Evolutionary conservation across 1,140 invertebrate genomes (phyloP).

Genomic region (Coenobita brevimanus): DNA sequence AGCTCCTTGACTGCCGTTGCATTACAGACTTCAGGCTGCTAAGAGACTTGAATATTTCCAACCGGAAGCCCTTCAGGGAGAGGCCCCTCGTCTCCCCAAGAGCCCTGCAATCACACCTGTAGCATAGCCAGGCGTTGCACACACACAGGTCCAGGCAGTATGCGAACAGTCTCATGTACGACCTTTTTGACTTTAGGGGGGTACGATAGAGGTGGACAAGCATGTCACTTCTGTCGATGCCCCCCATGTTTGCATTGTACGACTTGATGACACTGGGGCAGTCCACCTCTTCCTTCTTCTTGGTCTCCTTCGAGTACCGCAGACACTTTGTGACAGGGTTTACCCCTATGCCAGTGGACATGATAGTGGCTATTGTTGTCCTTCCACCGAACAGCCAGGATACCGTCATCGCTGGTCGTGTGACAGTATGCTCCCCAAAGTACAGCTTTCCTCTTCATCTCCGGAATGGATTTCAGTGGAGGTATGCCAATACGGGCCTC

Average conservation of each 20-base stretch:
- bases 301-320: conserved; percentile 8
- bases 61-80: background rate
- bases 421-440: background rate
- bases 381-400: conserved; percentile 17
- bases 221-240: conserved; percentile 44
- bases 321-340: background rate
- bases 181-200: conserved; percentile 32
- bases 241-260: conserved; percentile 31
- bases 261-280: conserved; percentile 37
- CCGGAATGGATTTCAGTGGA: background rate
- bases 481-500: background rate
- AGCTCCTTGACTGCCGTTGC: background rate
- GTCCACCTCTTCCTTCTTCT: conserved; percentile 30
- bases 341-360: conserved; percentile 1
- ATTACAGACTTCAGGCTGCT: background rate
- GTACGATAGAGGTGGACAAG: conserved; percentile 25
- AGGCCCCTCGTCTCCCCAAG: background rate
- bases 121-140: conserved; percentile 1
- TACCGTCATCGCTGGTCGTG: conserved; percentile 9
- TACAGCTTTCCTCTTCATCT: background rate
- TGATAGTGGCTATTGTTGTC: conserved; percentile 35
- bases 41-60: conserved; percentile 10
- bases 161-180: conserved; percentile 42
- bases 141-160: conserved; percentile 10
- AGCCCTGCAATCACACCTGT: conserved; percentile 19